These are phyloP conservation scores for Julus scandinavius DNA, from an alignment of 2,888 invertebrate species.

Conservation along the genomic window DNA sequence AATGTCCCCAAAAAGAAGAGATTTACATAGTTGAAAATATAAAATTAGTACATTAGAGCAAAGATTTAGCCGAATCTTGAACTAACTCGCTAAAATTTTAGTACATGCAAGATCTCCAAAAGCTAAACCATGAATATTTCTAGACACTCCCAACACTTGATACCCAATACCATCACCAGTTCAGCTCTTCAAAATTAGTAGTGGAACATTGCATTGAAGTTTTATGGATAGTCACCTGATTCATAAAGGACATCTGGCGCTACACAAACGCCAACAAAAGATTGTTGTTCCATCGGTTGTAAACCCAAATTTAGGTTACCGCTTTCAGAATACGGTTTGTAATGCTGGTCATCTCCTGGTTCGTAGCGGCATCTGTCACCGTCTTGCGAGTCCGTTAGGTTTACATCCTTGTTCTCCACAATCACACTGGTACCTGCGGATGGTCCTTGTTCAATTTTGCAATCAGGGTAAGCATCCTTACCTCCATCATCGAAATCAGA, in stretches of 20 bases:
- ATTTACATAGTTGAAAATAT: no score
- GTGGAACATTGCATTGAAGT: not conserved
- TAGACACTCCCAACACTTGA: not conserved
- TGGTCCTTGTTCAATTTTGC: constrained; percentile 25
- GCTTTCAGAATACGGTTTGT: not conserved
- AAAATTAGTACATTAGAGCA: no score
- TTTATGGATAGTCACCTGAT: not conserved
- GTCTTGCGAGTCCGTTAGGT: not conserved
- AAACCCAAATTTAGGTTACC: not conserved
- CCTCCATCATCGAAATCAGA: constrained; percentile 53
- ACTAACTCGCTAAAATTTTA: no score
- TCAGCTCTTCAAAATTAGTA: not conserved
- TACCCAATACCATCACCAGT: not conserved
- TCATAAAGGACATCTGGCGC: constrained; percentile 12
- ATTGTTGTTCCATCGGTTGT: not conserved
- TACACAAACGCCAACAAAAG: not conserved
- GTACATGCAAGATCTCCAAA: not conserved
- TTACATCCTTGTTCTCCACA: not conserved
- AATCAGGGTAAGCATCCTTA: constrained; percentile 16
- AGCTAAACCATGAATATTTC: not conserved
- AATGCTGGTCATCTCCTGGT: not conserved
- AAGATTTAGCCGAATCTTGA: no score
- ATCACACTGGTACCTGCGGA: not conserved
- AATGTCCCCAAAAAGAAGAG: no score
- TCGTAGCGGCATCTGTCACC: not conserved